Evolutionary conservation across 2,113 vertebrate species (phyloP), one percentile per base, ranked within the genome.

Genomic region (Pithys albifrons): DNA sequence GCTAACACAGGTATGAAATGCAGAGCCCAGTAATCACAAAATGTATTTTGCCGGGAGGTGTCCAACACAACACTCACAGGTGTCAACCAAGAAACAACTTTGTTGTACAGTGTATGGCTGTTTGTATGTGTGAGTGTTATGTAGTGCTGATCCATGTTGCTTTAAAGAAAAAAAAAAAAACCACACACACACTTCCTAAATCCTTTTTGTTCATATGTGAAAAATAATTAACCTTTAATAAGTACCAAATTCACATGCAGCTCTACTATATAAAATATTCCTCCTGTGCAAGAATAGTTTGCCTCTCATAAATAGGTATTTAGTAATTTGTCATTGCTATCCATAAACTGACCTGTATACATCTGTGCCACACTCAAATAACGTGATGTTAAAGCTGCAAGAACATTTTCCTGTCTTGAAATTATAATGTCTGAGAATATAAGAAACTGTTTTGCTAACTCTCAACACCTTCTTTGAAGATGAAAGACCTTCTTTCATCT

Each of bases 1-100:
- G 74, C 37, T 3, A 67, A 84, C n/a, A 27, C 86, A 97, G 98
- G 99, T 99, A 93, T 5, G 77, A 45, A 67, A 48, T 17, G 17
- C 37, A 31, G 54, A 77, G 54, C 27, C 43, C 54, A 72, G 24
- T 19, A 35, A 39, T 59, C 14, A 1, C 8, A 49, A 41, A 2
- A 0, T 24, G 12, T 25, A 4, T 82, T 90, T 76, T 82, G 35
- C 39, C 24, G 52, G 41, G 41, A 52, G 11, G 33, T 27, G 45
- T 46, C 41, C 20, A 65, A 33, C 22, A 35, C 31, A 55, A 49
- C 20, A 46, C 41, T 59, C 43, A 18, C 2, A 59, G 39, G 10
- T 52, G 58, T 20, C 70, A 54, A 7, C 37, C 28, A 58, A 55
- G 39, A 8, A 35, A 7, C 19, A 62, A 64, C 5, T 0, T 0